These are phyloP conservation scores for Eurypyga helias DNA, from an alignment of 2,113 vertebrate genomes.

Conservation along the genomic window DNA sequence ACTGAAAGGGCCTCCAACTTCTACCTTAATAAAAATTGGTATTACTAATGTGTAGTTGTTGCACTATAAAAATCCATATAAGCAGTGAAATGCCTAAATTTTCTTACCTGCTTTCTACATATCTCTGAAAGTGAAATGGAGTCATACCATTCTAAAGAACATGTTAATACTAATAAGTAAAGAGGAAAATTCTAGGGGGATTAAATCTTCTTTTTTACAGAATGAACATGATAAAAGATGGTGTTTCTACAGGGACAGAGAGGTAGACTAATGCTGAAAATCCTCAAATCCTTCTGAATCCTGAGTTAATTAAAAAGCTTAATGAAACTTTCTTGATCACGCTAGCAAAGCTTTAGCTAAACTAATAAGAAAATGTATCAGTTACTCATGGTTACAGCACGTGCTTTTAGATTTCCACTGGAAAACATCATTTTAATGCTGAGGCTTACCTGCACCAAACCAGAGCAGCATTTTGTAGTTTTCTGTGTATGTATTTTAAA, in stretches of 20 bases:
- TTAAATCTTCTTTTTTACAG: conserved; percentile 6
- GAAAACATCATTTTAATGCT: background rate
- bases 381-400: background rate
- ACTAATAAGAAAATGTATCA: background rate
- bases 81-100: background rate
- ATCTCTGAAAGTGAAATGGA: background rate
- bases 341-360: background rate
- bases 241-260: background rate
- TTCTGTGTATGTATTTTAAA: background rate
- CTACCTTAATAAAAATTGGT: background rate
- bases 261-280: conserved; percentile 4
- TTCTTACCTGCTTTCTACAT: background rate
- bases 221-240: background rate
- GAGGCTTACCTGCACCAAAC: background rate
- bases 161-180: conserved; percentile 1
- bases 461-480: background rate
- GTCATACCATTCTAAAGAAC: background rate
- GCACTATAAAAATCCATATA: background rate
- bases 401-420: background rate
- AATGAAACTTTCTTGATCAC: conserved; percentile 13
- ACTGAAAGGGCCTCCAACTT: background rate
- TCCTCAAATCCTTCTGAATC: conserved; percentile 30
- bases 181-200: background rate
- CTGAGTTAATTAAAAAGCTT: conserved; percentile 41
- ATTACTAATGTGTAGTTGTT: background rate